Conservation (phyloP, 2,888 invertebrate species). For the Pristionchus mayeri region DNA sequence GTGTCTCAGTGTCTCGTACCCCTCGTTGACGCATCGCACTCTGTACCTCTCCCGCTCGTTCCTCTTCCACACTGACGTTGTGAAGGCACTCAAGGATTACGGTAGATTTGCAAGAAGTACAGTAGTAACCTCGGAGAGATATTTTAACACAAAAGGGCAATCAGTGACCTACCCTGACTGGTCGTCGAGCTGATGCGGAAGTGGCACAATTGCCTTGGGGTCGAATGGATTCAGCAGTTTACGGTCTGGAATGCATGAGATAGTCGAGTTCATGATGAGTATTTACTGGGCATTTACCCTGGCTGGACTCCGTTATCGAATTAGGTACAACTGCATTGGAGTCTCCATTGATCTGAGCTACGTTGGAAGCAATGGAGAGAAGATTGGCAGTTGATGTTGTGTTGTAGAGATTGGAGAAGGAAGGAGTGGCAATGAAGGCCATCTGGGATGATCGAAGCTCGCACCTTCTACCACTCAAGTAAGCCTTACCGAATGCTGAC, state of each 20-base stretch:
- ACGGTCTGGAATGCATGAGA: background rate
- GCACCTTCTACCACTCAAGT: background rate
- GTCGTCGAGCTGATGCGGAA: slow-evolving; percentile 74
- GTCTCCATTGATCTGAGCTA: background rate
- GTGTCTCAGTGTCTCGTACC: slow-evolving; percentile 76
- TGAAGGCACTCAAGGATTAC: slow-evolving; percentile 54
- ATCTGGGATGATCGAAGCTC: background rate
- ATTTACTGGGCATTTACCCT: background rate
- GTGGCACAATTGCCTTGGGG: slow-evolving; percentile 76
- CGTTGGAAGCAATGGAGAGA: slow-evolving; percentile 20
- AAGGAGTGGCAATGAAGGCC: slow-evolving; percentile 44
- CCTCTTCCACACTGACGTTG: slow-evolving; percentile 76
- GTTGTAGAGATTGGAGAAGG: slow-evolving; percentile 43
- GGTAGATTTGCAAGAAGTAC: background rate
- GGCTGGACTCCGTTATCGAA: background rate
- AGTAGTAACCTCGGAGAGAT: no score
- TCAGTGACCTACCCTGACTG: slow-evolving; percentile 60
- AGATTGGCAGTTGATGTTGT: background rate
- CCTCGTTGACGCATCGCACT: slow-evolving; percentile 77
- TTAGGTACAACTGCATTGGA: background rate
- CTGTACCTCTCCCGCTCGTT: slow-evolving; percentile 77
- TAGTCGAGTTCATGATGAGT: background rate
- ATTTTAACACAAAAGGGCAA: no score
- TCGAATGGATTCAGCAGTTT: slow-evolving; percentile 72
- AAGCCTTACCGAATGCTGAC: background rate